Conservation (phyloP, 2,797 vertebrate genomes). For the Schizopygopsis pylzovi region DNA sequence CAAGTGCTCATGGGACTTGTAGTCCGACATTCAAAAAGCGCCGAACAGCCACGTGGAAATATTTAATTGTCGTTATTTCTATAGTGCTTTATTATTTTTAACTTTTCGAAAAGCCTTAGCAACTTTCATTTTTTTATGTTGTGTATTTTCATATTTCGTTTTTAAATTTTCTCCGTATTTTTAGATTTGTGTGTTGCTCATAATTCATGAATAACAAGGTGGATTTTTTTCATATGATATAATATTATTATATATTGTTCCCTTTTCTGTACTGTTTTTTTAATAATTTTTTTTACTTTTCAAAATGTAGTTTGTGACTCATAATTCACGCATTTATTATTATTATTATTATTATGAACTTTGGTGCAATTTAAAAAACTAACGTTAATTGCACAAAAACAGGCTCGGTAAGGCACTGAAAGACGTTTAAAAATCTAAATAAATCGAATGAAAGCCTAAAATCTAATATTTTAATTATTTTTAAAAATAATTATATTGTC, state of each 20-base stretch:
- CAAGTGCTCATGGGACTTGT: conserved; percentile 66
- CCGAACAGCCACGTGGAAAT: not conserved
- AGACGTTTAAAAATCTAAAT: not conserved
- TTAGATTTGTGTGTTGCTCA: not conserved
- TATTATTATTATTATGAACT: not conserved
- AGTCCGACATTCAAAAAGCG: conserved; percentile 38
- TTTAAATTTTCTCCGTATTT: not conserved
- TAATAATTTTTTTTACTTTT: not conserved
- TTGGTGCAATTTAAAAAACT: not conserved
- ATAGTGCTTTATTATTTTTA: not conserved
- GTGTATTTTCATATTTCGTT: not conserved
- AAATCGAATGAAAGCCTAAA: not conserved
- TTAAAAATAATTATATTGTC: too few species aligned
- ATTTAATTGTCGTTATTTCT: not conserved
- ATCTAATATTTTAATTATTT: not conserved
- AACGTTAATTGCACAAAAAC: not conserved
- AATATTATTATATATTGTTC: not conserved
- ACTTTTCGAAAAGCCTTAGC: not conserved
- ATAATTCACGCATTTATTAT: not conserved
- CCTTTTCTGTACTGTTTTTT: not conserved
- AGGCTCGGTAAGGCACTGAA: not conserved
- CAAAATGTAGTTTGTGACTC: not conserved
- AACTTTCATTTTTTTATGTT: not conserved
- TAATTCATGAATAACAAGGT: not conserved
- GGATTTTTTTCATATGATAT: not conserved